Evolutionary conservation across 92 coral and sea anemone species (phyloP).

Genomic region (Umimayanthus kanabou): DNA sequence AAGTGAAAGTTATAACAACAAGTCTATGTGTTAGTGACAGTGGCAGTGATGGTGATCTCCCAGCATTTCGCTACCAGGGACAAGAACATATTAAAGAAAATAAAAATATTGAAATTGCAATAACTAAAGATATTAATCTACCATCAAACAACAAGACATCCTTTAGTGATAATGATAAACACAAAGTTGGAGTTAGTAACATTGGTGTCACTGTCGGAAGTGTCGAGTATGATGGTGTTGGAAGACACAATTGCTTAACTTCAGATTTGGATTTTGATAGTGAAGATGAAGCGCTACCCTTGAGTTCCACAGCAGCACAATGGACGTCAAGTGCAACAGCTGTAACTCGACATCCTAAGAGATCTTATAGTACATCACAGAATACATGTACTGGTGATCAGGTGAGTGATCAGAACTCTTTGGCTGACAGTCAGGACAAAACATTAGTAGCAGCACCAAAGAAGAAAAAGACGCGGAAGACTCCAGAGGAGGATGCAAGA

Average conservation of each 20-base stretch:
- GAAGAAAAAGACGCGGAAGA: slow-evolving; percentile 44
- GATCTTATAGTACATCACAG: slow-evolving; percentile 37
- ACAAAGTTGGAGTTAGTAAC: not conserved
- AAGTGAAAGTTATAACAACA: slow-evolving; percentile 9
- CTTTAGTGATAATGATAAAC: not conserved
- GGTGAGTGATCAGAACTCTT: not conserved
- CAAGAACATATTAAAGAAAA: not conserved
- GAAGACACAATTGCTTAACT: not conserved
- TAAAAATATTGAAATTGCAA: not conserved
- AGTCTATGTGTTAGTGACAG: slow-evolving; percentile 29
- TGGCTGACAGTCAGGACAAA: not conserved
- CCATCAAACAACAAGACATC: not conserved
- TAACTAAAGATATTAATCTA: not conserved
- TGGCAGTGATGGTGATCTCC: slow-evolving; percentile 30
- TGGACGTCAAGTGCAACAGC: not conserved
- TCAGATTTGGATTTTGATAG: slow-evolving; percentile 6
- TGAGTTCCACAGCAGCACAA: not conserved
- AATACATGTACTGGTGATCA: slow-evolving; percentile 18
- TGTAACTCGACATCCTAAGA: not conserved
- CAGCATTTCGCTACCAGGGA: not conserved
- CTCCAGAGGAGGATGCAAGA: slow-evolving; percentile 30
- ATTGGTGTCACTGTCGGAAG: not conserved
- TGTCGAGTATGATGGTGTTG: not conserved
- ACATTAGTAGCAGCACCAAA: not conserved
- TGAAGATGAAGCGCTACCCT: slow-evolving; percentile 18